Evolutionary conservation across 2,797 vertebrate genomes (phyloP).

Genomic region (Thamnophis elegans): DNA sequence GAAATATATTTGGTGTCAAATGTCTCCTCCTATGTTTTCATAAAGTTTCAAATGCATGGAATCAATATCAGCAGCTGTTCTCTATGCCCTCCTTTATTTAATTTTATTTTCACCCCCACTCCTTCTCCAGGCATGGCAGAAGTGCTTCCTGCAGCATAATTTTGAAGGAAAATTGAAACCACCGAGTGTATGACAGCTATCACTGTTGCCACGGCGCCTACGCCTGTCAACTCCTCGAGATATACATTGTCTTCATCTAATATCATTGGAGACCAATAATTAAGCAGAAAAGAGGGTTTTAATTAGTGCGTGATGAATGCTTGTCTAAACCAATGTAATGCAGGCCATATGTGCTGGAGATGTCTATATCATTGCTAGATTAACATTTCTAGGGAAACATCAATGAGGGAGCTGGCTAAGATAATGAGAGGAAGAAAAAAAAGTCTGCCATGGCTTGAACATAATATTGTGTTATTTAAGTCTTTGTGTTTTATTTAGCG

Average conservation of each 20-base stretch:
- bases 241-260: slow-evolving; percentile 70
- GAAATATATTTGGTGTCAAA: slow-evolving; percentile 61
- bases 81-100: slow-evolving; percentile 42
- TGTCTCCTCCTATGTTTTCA: slow-evolving; percentile 61
- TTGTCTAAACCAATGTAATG: slow-evolving; percentile 74
- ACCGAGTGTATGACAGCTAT: slow-evolving; percentile 43
- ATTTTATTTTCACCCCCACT: slow-evolving; percentile 41
- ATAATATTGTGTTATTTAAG: not conserved
- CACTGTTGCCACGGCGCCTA: slow-evolving; percentile 33
- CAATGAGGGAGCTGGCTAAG: not conserved
- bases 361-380: slow-evolving; percentile 9
- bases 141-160: slow-evolving; percentile 60
- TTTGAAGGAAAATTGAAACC: slow-evolving; percentile 53
- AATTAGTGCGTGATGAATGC: slow-evolving; percentile 77
- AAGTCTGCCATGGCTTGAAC: not conserved
- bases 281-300: slow-evolving; percentile 75
- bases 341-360: slow-evolving; percentile 2
- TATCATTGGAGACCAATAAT: slow-evolving; percentile 77
- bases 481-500: not conserved
- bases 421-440: not conserved
- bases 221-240: slow-evolving; percentile 67
- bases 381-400: slow-evolving; percentile 5
- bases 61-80: slow-evolving; percentile 72
- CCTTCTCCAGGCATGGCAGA: slow-evolving; percentile 58
- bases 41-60: slow-evolving; percentile 67